These are phyloP conservation scores for Blera fallax DNA, from an alignment of 2,888 invertebrate species.

Conservation along the genomic window DNA sequence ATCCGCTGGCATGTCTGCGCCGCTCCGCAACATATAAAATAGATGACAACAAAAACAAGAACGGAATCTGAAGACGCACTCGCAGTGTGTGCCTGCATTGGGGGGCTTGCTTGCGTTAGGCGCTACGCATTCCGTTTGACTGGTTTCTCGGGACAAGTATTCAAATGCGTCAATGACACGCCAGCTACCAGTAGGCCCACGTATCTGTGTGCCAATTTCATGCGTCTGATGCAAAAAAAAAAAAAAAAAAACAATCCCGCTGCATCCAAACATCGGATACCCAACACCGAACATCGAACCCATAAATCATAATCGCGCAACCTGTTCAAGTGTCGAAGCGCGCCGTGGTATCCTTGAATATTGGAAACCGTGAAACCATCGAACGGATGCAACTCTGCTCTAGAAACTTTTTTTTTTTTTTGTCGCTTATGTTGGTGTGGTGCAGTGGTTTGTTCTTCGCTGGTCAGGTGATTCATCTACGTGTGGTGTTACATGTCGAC, in stretches of 20 bases:
- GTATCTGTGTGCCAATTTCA: slow-evolving; percentile 42
- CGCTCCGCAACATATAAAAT: slow-evolving; percentile 50
- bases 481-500: slow-evolving; percentile 71
- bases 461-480: slow-evolving; percentile 71
- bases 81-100: neutral
- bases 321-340: slow-evolving; percentile 64
- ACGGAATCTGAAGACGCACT: slow-evolving; percentile 44
- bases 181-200: slow-evolving; percentile 60
- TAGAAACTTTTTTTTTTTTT: slow-evolving; percentile 28
- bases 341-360: slow-evolving; percentile 36
- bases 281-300: slow-evolving; percentile 38
- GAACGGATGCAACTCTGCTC: slow-evolving; percentile 42
- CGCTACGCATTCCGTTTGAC: slow-evolving; percentile 65
- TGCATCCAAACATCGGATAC: slow-evolving; percentile 45
- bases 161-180: slow-evolving; percentile 70
- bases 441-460: slow-evolving; percentile 27
- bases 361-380: slow-evolving; percentile 26
- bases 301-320: slow-evolving; percentile 72
- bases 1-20: slow-evolving; percentile 65
- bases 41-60: slow-evolving; percentile 57
- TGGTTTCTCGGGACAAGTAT: slow-evolving; percentile 66
- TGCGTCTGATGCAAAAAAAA: slow-evolving; percentile 36
- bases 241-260: slow-evolving; percentile 35
- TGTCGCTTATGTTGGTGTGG: neutral
- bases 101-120: slow-evolving; percentile 41